phyloP scores from a whole-genome alignment of 35 echinoderm and acorn worm species.

The Nesometra sesokonis region DNA sequence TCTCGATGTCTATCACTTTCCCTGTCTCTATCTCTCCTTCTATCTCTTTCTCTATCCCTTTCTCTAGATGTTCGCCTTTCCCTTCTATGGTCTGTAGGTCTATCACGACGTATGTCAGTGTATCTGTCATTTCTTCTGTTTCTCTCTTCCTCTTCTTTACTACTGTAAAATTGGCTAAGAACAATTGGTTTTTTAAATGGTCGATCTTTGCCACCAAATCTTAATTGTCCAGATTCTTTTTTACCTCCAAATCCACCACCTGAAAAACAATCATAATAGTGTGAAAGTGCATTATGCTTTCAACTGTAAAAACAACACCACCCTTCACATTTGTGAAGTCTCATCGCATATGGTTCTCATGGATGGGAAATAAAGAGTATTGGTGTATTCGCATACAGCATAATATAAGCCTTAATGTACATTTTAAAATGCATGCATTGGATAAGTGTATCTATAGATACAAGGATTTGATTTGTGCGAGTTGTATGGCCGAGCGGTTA shows the following conservation, averaged over 20 bases:
- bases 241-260: constrained; percentile 92
- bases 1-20: neutral
- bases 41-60: neutral
- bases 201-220: constrained; percentile 84
- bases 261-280: constrained; percentile 6
- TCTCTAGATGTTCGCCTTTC: neutral
- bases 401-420: too few species aligned
- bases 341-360: too few species aligned
- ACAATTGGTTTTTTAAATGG: constrained; percentile 74
- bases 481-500: too few species aligned
- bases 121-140: neutral
- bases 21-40: neutral
- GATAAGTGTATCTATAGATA: too few species aligned
- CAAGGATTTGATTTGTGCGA: too few species aligned
- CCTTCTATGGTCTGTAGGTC: neutral
- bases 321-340: too few species aligned
- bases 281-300: too few species aligned
- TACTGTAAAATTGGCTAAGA: neutral
- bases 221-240: constrained; percentile 95
- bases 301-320: too few species aligned
- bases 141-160: neutral
- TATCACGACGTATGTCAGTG: neutral
- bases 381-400: too few species aligned
- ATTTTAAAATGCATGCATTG: too few species aligned
- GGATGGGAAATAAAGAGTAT: too few species aligned